Percentiles rank a stretch among this genome's conserved stretches.
Conservation (phyloP, 2,113 vertebrate genomes). For the Sapajus apella region DNA sequence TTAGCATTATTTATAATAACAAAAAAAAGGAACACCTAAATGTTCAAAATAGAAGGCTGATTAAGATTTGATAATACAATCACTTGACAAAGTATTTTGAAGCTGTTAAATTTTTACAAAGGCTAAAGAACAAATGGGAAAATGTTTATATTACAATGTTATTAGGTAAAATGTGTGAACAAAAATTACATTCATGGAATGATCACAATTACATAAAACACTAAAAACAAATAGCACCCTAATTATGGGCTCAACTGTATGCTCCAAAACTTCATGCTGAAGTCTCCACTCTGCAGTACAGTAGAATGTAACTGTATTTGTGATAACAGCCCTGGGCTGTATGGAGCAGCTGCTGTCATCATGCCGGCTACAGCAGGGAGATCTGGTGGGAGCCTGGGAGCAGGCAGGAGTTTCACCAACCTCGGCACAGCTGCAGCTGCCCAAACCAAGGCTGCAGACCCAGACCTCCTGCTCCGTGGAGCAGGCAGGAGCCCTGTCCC, state of each 20-base stretch:
- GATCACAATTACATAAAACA: background rate
- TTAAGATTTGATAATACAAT: background rate
- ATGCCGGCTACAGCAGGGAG: too few species aligned
- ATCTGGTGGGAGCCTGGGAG: too few species aligned
- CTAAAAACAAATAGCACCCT: background rate
- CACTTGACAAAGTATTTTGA: background rate
- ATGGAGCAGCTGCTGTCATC: too few species aligned
- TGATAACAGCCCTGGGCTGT: too few species aligned
- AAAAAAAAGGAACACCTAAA: background rate
- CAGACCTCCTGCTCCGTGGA: too few species aligned
- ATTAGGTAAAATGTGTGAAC: background rate
- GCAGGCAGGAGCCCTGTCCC: too few species aligned
- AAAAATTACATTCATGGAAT: constrained; percentile 42
- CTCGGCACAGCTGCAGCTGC: too few species aligned
- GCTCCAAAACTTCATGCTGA: background rate
- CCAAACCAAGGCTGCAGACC: too few species aligned
- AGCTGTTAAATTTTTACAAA: constrained; percentile 35
- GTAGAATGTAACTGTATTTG: background rate
- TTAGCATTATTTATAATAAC: background rate
- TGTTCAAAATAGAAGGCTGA: constrained; percentile 21
- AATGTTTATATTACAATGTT: constrained; percentile 22
- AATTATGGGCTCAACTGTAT: background rate
- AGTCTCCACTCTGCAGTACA: background rate
- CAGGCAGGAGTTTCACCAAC: too few species aligned
- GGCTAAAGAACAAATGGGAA: background rate